Percentiles rank a stretch among this genome's conserved stretches.
Evolutionary conservation across 2,113 vertebrate genomes (phyloP).

Genomic region (Gallinago paraguaiae): DNA sequence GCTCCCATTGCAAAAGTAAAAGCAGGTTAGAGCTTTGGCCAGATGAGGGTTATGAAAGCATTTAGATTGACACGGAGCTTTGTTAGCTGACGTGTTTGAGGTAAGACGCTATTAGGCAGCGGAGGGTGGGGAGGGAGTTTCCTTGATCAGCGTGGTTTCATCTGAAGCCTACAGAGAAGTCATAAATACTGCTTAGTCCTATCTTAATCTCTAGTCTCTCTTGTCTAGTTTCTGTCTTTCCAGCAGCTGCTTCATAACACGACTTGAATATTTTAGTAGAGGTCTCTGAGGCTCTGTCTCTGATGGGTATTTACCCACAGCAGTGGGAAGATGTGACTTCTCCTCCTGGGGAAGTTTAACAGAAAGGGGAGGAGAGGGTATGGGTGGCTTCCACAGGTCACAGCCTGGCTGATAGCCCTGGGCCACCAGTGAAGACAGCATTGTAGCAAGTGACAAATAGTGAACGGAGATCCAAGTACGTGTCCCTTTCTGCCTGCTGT

Average conservation of each 20-base stretch:
- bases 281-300: background rate
- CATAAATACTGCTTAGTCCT: background rate
- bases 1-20: background rate
- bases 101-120: background rate
- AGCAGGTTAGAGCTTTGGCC: background rate
- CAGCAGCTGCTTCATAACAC: background rate
- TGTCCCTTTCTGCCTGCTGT: background rate
- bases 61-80: background rate
- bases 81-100: background rate
- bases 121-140: constrained; percentile 26
- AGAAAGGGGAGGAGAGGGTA: fast-evolving
- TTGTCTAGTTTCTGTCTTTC: background rate
- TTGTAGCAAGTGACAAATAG: background rate
- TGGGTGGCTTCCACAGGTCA: background rate
- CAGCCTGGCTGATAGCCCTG: background rate
- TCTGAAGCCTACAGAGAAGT: background rate
- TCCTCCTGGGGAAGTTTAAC: background rate
- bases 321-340: background rate
- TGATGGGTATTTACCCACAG: background rate
- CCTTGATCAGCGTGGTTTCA: constrained; percentile 1
- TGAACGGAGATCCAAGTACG: background rate
- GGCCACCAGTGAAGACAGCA: background rate
- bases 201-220: background rate
- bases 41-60: background rate
- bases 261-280: background rate